phyloP scores from a whole-genome alignment of 2,113 vertebrate genomes.

The Gavia stellata region DNA sequence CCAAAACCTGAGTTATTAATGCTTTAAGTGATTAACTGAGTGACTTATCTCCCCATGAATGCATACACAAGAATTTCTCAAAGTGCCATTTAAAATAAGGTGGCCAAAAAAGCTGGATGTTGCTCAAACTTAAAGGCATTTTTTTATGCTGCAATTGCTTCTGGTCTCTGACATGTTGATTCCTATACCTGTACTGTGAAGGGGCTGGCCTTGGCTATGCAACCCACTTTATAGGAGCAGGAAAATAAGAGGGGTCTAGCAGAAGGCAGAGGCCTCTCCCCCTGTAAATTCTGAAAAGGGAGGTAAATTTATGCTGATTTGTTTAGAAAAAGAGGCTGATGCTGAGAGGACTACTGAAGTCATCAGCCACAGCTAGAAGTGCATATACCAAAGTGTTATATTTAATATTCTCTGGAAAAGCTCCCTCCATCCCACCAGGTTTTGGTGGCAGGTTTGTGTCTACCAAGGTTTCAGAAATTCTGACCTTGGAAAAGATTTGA shows the following conservation, averaged over 20 bases:
- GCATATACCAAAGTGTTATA: background rate
- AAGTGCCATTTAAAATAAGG: background rate
- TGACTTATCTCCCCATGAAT: background rate
- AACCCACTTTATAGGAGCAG: accelerated
- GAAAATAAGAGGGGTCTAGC: background rate
- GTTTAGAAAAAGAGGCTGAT: background rate
- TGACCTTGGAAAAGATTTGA: background rate
- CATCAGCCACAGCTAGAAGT: background rate
- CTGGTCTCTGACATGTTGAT: background rate
- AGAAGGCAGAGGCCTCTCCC: background rate
- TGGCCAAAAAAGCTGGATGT: background rate
- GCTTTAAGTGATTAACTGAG: background rate
- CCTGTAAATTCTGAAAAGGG: background rate
- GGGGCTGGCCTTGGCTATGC: background rate
- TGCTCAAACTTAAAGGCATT: background rate
- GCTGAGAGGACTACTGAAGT: background rate
- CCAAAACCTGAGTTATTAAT: background rate
- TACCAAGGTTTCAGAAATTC: background rate
- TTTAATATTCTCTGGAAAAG: background rate
- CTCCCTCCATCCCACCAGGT: background rate
- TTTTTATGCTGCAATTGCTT: background rate
- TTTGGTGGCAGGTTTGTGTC: background rate
- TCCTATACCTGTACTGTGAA: background rate
- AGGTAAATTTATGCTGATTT: background rate
- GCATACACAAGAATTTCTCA: background rate